Evolutionary conservation across 2,113 vertebrate species (phyloP).

Genomic region (Polypterus bichir): DNA sequence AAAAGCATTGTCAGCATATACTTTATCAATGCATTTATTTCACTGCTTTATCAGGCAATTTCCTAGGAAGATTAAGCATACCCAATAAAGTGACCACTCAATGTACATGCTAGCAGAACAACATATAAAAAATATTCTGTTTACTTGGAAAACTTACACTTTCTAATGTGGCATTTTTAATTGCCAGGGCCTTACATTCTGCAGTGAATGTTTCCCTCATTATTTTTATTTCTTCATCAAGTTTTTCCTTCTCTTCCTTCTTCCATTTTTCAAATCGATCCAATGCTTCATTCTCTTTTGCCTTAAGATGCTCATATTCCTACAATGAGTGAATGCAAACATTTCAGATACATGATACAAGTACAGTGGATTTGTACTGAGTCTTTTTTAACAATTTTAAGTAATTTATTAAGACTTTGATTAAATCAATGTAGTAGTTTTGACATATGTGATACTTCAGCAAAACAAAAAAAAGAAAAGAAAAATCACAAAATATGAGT

Average conservation of each 20-base stretch:
- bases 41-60: no score
- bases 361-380: not conserved
- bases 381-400: not conserved
- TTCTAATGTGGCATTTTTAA: slow-evolving; percentile 57
- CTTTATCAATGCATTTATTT: not conserved
- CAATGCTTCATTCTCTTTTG: slow-evolving; percentile 62
- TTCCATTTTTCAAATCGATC: slow-evolving; percentile 73
- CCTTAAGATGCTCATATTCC: slow-evolving; percentile 69
- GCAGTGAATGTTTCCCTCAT: slow-evolving; percentile 72
- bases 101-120: not conserved
- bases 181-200: slow-evolving; percentile 70
- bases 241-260: slow-evolving; percentile 66
- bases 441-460: not conserved
- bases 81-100: not conserved
- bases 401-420: no score
- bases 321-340: slow-evolving; percentile 29
- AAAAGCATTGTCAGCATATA: not conserved
- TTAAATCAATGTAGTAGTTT: no score
- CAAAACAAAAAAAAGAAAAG: not conserved
- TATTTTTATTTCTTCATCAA: slow-evolving; percentile 70
- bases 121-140: not conserved
- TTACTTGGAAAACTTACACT: slow-evolving; percentile 37
- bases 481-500: not conserved
- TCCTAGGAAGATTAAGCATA: not conserved
- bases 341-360: not conserved